These are phyloP conservation scores for Pissodes strobi DNA, from an alignment of 1,140 invertebrate species.

Conservation along the genomic window DNA sequence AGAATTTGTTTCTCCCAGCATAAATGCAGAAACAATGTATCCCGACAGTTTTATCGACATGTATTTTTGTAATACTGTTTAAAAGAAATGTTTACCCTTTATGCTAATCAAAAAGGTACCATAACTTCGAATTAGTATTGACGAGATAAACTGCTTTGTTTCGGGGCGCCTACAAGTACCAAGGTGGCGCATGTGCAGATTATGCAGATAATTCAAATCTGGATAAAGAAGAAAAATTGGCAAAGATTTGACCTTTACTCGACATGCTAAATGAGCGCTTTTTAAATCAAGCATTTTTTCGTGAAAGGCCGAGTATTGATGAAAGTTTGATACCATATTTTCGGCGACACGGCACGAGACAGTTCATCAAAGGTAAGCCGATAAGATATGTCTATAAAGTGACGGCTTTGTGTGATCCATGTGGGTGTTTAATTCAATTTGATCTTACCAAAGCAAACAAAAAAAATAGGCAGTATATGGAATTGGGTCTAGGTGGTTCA, in stretches of 20 bases:
- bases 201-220: conserved; percentile 17
- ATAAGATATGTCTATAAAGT: conserved; percentile 38
- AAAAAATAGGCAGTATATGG: conserved; percentile 28
- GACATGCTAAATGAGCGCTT: conserved; percentile 29
- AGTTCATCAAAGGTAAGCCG: conserved; percentile 32
- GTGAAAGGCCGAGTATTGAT: conserved; percentile 31
- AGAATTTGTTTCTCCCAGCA: no score
- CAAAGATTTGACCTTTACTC: conserved; percentile 26
- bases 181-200: no score
- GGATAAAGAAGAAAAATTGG: conserved; percentile 30
- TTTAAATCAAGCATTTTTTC: conserved; percentile 11
- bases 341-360: conserved; percentile 23
- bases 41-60: background rate
- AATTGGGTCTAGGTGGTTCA: conserved; percentile 33
- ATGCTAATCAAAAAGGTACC: background rate
- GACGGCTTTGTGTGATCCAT: conserved; percentile 32
- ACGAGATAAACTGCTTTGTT: background rate
- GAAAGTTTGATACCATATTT: conserved; percentile 32
- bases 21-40: background rate
- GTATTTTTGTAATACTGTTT: no score
- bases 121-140: background rate
- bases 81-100: background rate
- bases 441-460: conserved; percentile 32
- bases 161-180: no score
- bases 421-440: conserved; percentile 35